Percentiles rank a stretch among this genome's conserved stretches.
Conservation (phyloP, 2,888 invertebrate species). For the Limnephilus rhombicus region DNA sequence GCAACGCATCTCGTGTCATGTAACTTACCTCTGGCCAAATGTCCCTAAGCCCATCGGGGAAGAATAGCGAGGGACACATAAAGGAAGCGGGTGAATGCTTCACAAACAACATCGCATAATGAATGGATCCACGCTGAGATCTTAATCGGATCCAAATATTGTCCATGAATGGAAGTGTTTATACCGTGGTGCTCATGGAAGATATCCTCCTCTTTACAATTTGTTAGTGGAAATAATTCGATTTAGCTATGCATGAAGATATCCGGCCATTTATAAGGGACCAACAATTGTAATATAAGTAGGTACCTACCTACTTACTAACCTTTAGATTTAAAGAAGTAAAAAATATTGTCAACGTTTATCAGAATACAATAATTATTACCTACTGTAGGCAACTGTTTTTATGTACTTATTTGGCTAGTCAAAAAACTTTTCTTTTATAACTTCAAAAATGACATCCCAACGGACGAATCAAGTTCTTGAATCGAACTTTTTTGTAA, state of each 20-base stretch:
- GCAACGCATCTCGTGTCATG: conserved; percentile 18
- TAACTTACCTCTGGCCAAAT: conserved; percentile 16
- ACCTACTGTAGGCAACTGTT: background rate
- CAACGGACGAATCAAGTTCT: no score
- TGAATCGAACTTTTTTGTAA: no score
- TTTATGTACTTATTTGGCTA: no score
- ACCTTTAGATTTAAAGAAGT: background rate
- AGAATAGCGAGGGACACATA: conserved; percentile 29
- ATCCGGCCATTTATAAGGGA: conserved; percentile 62
- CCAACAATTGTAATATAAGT: conserved; percentile 12
- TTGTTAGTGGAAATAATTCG: conserved; percentile 64
- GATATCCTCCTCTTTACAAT: conserved; percentile 54
- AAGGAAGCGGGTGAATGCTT: conserved; percentile 60
- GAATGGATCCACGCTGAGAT: conserved; percentile 55
- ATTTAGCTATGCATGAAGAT: conserved; percentile 65
- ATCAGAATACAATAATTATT: background rate
- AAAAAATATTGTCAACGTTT: background rate
- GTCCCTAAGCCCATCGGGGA: conserved; percentile 19
- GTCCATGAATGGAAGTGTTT: conserved; percentile 60
- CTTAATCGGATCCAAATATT: conserved; percentile 59
- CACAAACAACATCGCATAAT: conserved; percentile 49
- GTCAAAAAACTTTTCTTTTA: no score
- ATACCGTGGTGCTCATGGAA: conserved; percentile 56
- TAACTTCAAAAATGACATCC: no score
- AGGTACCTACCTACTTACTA: background rate